phyloP scores from a whole-genome alignment of 2,113 vertebrate species.

The Solenodon paradoxus region DNA sequence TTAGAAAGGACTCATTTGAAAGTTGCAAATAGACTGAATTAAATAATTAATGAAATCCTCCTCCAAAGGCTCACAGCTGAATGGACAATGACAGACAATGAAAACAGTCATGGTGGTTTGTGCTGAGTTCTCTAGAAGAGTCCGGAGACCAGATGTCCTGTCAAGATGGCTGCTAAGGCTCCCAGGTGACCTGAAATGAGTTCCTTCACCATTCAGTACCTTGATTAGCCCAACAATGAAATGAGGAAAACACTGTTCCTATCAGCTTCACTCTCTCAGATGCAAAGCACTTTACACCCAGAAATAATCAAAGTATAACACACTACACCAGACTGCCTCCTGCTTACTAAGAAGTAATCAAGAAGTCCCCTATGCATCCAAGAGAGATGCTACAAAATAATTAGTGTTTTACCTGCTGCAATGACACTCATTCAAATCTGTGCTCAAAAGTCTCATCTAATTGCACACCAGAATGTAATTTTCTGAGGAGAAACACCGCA shows the following conservation, averaged over 20 bases:
- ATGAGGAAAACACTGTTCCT: neutral
- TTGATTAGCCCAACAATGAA: neutral
- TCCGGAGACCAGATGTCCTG: neutral
- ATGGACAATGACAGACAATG: neutral
- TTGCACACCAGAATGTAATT: slow-evolving; percentile 7
- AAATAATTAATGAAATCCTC: neutral
- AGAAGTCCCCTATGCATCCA: neutral
- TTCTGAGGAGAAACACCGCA: slow-evolving; percentile 35
- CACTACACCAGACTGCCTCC: neutral
- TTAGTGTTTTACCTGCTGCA: slow-evolving; percentile 37
- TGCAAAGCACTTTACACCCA: neutral
- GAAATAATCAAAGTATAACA: neutral
- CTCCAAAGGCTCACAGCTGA: neutral
- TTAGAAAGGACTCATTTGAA: too few relatives aligned
- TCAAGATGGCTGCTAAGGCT: neutral
- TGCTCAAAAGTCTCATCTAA: slow-evolving; percentile 47
- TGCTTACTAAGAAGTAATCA: slow-evolving; percentile 20
- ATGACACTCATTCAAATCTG: slow-evolving; percentile 11
- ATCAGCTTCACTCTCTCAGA: neutral
- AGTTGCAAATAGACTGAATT: neutral
- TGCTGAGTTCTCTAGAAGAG: neutral
- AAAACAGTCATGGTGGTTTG: neutral
- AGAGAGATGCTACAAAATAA: slow-evolving; percentile 28
- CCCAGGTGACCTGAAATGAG: neutral
- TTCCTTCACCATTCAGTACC: neutral